Percentiles rank a stretch among this genome's conserved stretches.
phyloP scores from a whole-genome alignment of 2,113 vertebrate species.

The Silurus asotus region DNA sequence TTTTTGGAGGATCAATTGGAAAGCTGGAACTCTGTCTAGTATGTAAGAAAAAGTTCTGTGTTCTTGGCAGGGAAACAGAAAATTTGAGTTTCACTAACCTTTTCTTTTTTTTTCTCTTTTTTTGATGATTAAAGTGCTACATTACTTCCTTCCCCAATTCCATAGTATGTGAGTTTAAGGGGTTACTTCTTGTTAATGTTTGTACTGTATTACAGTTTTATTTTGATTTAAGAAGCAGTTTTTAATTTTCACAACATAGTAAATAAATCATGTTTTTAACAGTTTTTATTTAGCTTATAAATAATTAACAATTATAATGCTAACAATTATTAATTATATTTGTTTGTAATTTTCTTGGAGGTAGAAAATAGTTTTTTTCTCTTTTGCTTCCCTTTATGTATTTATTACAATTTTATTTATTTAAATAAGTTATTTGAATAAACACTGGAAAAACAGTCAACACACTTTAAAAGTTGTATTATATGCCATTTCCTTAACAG shows the following conservation, averaged over 20 bases:
- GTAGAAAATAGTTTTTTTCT: not conserved
- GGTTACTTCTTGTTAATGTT: not conserved
- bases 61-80: not conserved
- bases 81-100: not conserved
- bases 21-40: not conserved
- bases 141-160: not conserved
- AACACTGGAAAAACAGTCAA: too few relatives aligned
- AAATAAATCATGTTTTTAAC: not conserved
- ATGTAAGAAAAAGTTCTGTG: not conserved
- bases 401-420: too few relatives aligned
- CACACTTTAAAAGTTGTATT: too few relatives aligned
- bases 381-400: too few relatives aligned
- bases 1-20: not conserved
- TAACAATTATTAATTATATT: not conserved
- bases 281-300: not conserved
- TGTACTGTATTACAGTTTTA: not conserved
- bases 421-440: not conserved
- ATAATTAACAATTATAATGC: not conserved
- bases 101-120: not conserved
- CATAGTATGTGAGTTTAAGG: not conserved
- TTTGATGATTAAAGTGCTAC: not conserved
- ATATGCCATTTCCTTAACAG: not conserved
- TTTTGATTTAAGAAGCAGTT: not conserved
- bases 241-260: not conserved
- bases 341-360: not conserved